These are phyloP conservation scores for Epinephelus awoara DNA, from an alignment of 2,797 vertebrate species.

Conservation along the genomic window DNA sequence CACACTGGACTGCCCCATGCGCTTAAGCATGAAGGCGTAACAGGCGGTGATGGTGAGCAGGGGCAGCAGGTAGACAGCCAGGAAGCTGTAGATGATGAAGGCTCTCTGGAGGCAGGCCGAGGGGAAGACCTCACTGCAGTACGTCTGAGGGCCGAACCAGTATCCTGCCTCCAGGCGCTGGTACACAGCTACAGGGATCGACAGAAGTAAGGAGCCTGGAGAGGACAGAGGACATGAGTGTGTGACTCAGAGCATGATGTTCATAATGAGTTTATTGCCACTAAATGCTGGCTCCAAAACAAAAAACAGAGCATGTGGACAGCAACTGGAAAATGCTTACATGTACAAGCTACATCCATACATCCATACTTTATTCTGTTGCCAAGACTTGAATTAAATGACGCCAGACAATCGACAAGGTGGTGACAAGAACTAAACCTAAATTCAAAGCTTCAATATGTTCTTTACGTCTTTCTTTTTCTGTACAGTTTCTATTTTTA, in stretches of 20 bases:
- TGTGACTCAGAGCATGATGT: neutral
- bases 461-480: too few relatives aligned
- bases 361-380: neutral
- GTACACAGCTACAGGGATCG: constrained; percentile 78
- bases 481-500: neutral
- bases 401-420: neutral
- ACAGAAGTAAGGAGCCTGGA: constrained; percentile 79
- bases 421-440: neutral
- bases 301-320: too few relatives aligned
- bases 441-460: neutral
- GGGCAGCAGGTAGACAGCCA: constrained; percentile 82
- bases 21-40: constrained; percentile 83
- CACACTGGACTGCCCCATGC: constrained; percentile 76
- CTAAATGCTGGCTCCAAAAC: neutral
- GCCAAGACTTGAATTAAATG: neutral
- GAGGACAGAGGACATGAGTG: neutral
- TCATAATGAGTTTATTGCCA: neutral
- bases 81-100: constrained; percentile 84
- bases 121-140: constrained; percentile 82
- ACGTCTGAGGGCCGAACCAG: constrained; percentile 83
- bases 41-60: constrained; percentile 81
- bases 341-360: neutral
- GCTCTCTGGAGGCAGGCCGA: constrained; percentile 74
- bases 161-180: constrained; percentile 78
- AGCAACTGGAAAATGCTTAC: neutral